Evolutionary conservation across 1,140 invertebrate genomes (phyloP), one percentile per base, ranked within the genome.

Genomic region (Thalassaphorura encarpata): DNA sequence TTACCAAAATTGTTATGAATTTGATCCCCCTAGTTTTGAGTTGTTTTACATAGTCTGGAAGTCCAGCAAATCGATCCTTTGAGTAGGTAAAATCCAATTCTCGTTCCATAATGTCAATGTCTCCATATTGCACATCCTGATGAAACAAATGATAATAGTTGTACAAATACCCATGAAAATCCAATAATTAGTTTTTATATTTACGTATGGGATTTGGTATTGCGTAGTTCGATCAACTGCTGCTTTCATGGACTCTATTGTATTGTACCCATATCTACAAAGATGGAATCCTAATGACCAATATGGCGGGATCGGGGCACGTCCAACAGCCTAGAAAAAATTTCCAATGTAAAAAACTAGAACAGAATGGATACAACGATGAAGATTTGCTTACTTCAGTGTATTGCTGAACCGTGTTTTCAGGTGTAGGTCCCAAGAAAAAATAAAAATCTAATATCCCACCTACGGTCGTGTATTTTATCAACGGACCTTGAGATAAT

Each of bases 61-160:
- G 71, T 31, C 77, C 80, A 42, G 75, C 74, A 66, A 81, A 92
- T 8, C 76, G 80, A 0, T 72, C 67, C n/a, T 73, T 69, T 68
- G 88, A 79, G 60, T 84, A 81, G 0, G 88, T 92, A 68, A 95
- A 95, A 72, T 89, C 87, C 66, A 87, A 89, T 52, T 76, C 77
- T 46, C 80, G 77, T 19, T 84, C 74, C 89, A 94, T 94, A 67
- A 75, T 72, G 66, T 77, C 76, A 2, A 55, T 55, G 18, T 55
- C 53, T 0, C 70, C 69, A 62, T 71, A 75, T 66, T 78, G 76
- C 1, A 76, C 72, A 68, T 77, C 76, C 58, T 58, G 8, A 19
- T 15, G 24, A 6, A 54, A 27, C 4, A 5, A 47, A 24, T 47
- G 4, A 47, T 21, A 5, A n/a, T 16, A 15, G 4, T 52, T 4